Percentiles rank a stretch among this genome's conserved stretches.
phyloP scores from a whole-genome alignment of 2,888 invertebrate species.

The Odontocolon sp. region DNA sequence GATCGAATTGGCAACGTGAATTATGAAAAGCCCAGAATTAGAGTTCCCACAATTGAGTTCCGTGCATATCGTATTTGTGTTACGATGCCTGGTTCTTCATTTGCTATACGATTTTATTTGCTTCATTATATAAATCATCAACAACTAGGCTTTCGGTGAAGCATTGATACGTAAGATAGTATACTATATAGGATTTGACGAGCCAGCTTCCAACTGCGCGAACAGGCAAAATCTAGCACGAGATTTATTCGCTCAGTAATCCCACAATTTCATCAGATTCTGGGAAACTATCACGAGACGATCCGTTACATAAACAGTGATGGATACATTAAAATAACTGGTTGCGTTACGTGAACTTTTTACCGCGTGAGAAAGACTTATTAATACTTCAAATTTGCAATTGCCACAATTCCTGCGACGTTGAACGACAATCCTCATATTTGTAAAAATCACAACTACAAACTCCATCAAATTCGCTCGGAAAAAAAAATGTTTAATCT shows the following conservation, averaged over 20 bases:
- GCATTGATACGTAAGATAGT: not conserved
- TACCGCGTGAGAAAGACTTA: not conserved
- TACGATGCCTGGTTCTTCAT: too few relatives aligned
- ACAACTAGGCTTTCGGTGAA: constrained; percentile 6
- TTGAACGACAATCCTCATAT: not conserved
- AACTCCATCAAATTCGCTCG: not conserved
- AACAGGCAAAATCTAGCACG: constrained; percentile 31
- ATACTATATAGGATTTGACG: not conserved
- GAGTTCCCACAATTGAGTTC: too few relatives aligned
- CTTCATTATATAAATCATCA: constrained; percentile 1
- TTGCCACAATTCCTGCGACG: constrained; percentile 1
- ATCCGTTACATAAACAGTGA: constrained; percentile 50
- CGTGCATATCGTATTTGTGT: too few relatives aligned
- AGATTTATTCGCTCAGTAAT: constrained; percentile 21
- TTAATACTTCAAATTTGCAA: constrained; percentile 35
- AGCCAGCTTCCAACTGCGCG: constrained; percentile 50
- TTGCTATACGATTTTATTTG: not conserved
- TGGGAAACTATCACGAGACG: constrained; percentile 39
- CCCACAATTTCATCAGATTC: constrained; percentile 56
- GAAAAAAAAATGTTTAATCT: not conserved
- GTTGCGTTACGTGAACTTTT: constrained; percentile 46
- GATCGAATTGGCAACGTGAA: too few relatives aligned
- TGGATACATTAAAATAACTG: constrained; percentile 51
- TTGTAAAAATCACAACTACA: not conserved
- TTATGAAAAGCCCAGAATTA: too few relatives aligned